A percentile compares a stretch with the other conserved stretches of the same genome.
Conservation (phyloP, 2,113 vertebrate species). For the Canis aureus region DNA sequence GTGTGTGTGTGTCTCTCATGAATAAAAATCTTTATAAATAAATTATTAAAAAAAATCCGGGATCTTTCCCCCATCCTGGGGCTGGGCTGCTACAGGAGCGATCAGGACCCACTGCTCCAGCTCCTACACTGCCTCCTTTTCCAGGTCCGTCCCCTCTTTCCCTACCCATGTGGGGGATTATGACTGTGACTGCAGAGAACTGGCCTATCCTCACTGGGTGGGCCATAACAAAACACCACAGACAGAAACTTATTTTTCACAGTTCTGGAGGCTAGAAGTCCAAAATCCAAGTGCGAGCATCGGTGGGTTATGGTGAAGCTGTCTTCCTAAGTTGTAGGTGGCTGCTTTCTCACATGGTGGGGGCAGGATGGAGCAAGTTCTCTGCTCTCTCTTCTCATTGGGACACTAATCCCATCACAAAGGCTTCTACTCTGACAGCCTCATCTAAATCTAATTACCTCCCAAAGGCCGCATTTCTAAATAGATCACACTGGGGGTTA, state of each 20-base stretch:
- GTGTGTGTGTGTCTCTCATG: too few species aligned
- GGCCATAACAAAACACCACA: neutral
- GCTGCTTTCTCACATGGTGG: too few species aligned
- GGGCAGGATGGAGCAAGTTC: neutral
- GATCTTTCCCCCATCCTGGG: neutral
- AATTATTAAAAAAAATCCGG: neutral
- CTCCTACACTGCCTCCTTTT: neutral
- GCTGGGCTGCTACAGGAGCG: neutral
- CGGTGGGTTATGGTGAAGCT: neutral
- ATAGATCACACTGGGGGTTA: neutral
- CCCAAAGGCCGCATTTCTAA: neutral
- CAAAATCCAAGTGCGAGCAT: neutral
- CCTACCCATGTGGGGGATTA: fast-evolving
- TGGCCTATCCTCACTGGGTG: neutral
- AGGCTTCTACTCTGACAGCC: neutral
- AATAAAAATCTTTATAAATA: too few species aligned
- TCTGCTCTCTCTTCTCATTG: neutral
- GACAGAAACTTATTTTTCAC: neutral
- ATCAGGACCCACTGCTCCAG: too few species aligned
- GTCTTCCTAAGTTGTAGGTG: neutral
- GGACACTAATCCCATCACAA: neutral
- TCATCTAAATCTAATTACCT: neutral
- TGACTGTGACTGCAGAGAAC: neutral
- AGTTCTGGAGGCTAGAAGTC: neutral
- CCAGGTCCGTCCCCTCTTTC: neutral